A percentile compares a stretch with the other conserved stretches of the same genome.
These are phyloP conservation scores for Apantesis nais DNA, from an alignment of 2,888 invertebrate genomes.

Conservation along the genomic window DNA sequence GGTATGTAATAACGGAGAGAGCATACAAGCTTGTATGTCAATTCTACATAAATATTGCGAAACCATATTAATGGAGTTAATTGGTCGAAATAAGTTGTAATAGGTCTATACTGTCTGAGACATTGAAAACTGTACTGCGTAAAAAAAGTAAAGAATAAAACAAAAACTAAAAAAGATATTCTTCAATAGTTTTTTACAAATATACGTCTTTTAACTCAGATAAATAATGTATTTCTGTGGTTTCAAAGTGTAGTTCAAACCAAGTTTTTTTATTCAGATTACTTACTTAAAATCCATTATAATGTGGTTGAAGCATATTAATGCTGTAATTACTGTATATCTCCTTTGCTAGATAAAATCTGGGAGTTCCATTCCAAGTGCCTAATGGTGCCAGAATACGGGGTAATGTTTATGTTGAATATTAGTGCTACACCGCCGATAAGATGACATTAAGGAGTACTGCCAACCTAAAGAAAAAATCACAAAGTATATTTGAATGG, in stretches of 20 bases:
- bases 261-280: slow-evolving; percentile 18
- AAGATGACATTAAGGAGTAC: slow-evolving; percentile 27
- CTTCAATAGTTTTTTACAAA: background rate
- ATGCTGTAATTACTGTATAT: slow-evolving; percentile 44
- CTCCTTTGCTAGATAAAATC: slow-evolving; percentile 42
- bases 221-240: background rate
- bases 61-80: too few species aligned
- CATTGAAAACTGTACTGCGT: too few species aligned
- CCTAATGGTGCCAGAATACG: slow-evolving; percentile 38
- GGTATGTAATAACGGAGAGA: too few species aligned
- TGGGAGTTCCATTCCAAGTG: slow-evolving; percentile 41
- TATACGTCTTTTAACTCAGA: background rate
- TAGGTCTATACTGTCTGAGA: too few species aligned
- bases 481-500: background rate
- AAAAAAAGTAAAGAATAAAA: too few species aligned
- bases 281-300: slow-evolving; percentile 25
- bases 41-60: too few species aligned
- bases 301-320: slow-evolving; percentile 43
- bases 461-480: slow-evolving; percentile 23
- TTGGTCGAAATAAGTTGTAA: too few species aligned
- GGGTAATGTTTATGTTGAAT: slow-evolving; percentile 33
- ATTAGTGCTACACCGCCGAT: slow-evolving; percentile 28
- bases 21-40: too few species aligned
- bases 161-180: background rate
- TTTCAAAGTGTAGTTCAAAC: background rate